Conservation (phyloP, 2,888 invertebrate species). For the Thereva unica region DNA sequence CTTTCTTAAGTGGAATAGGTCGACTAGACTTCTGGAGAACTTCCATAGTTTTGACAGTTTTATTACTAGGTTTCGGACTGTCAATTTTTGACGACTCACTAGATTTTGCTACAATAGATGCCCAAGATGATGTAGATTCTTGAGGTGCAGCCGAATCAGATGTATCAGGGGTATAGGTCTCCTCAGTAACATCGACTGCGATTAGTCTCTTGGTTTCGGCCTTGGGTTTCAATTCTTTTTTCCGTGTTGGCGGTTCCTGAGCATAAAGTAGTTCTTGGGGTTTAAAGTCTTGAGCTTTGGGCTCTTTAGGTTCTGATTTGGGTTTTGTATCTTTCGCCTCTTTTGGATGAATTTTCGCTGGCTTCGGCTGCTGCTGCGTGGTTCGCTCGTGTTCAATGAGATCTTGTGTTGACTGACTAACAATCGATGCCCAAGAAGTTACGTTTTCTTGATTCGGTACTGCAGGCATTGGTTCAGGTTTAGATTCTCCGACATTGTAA, state of each 20-base stretch:
- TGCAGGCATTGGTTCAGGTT: neutral
- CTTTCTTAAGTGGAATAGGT: neutral
- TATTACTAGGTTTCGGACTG: too few relatives aligned
- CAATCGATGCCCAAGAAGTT: constrained; percentile 37
- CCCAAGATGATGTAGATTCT: too few relatives aligned
- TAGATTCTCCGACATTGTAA: neutral
- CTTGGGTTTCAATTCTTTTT: neutral
- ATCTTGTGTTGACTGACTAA: constrained; percentile 12
- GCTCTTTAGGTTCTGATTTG: neutral
- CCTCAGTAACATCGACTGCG: neutral
- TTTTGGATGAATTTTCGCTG: neutral
- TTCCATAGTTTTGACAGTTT: neutral
- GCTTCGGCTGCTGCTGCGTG: neutral
- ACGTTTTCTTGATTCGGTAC: neutral
- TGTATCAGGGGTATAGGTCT: too few relatives aligned
- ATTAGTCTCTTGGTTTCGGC: neutral
- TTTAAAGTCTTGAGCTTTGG: too few relatives aligned
- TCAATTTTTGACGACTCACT: too few relatives aligned
- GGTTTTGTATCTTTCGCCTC: neutral
- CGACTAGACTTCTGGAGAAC: neutral
- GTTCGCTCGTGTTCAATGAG: constrained; percentile 14
- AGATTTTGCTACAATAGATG: too few relatives aligned
- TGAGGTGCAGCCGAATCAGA: too few relatives aligned
- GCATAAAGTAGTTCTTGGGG: too few relatives aligned
- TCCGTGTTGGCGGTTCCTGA: too few relatives aligned